Conservation (phyloP, 2,113 vertebrate species). For the Castor canadensis region DNA sequence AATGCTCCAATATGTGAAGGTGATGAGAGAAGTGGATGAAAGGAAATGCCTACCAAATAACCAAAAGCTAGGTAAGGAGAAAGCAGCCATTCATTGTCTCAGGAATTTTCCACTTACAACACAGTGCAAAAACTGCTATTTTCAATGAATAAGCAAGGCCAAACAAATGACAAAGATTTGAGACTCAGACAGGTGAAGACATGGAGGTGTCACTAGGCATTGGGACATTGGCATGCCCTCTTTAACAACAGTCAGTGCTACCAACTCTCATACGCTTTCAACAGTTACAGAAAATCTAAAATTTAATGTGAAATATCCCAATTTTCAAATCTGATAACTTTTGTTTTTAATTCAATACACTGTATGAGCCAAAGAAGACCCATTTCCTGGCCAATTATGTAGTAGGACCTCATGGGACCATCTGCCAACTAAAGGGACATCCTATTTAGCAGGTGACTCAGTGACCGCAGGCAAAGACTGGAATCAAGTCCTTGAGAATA, state of each 20-base stretch:
- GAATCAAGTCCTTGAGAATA: not conserved
- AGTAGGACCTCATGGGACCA: not conserved
- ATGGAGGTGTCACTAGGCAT: fast-evolving
- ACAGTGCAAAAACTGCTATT: not conserved
- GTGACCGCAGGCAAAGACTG: not conserved
- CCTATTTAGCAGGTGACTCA: not conserved
- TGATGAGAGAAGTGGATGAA: not conserved
- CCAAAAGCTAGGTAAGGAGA: not conserved
- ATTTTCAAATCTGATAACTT: not conserved
- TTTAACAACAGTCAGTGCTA: not conserved
- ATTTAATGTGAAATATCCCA: not conserved
- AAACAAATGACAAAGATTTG: not conserved
- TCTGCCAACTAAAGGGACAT: not conserved
- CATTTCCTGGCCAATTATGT: not conserved
- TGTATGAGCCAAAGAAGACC: not conserved
- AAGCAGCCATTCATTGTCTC: not conserved
- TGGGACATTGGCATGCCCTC: fast-evolving
- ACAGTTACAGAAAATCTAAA: not conserved
- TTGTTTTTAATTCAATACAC: not conserved
- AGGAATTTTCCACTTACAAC: not conserved
- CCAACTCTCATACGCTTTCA: not conserved
- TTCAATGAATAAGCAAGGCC: fast-evolving
- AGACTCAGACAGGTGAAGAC: not conserved
- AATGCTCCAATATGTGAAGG: not conserved
- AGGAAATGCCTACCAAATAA: not conserved